Percentiles rank a stretch among this genome's conserved stretches.
These are phyloP conservation scores for Exephanes ischioxanthus DNA, from an alignment of 2,888 invertebrate species.

Conservation along the genomic window DNA sequence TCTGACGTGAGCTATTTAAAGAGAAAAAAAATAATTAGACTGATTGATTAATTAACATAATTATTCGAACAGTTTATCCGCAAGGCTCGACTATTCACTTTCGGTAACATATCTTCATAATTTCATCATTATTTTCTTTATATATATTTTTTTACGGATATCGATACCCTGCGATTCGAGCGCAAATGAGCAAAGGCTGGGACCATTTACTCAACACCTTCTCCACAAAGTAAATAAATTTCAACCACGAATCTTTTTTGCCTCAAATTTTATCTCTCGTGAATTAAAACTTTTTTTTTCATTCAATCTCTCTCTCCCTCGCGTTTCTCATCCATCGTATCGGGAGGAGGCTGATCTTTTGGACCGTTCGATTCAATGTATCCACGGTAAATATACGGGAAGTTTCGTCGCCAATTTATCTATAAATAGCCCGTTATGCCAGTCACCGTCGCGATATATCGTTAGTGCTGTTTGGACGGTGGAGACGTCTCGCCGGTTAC, in stretches of 20 bases:
- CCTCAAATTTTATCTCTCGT: background rate
- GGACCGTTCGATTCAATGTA: conserved; percentile 10
- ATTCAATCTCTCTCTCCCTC: background rate
- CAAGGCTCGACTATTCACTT: background rate
- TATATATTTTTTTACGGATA: background rate
- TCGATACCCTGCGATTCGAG: background rate
- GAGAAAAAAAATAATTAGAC: background rate
- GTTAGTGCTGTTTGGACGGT: conserved; percentile 7
- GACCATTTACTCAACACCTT: background rate
- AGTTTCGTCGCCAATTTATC: conserved; percentile 20
- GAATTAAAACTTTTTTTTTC: background rate
- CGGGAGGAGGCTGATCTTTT: background rate
- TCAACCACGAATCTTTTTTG: background rate
- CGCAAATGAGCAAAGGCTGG: background rate
- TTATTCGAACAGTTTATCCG: background rate
- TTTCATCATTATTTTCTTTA: background rate
- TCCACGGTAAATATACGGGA: conserved; percentile 21
- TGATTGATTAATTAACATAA: background rate
- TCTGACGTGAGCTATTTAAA: conserved; percentile 43
- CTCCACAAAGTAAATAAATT: background rate
- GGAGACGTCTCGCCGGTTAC: conserved; percentile 12
- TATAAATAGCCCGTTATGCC: conserved; percentile 31
- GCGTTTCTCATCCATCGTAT: background rate
- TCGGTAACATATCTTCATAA: background rate
- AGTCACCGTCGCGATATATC: conserved; percentile 17